Base-by-base conservation (phyloP, 2,797 vertebrate species). In the Pseudochromis fuscus region DNA sequence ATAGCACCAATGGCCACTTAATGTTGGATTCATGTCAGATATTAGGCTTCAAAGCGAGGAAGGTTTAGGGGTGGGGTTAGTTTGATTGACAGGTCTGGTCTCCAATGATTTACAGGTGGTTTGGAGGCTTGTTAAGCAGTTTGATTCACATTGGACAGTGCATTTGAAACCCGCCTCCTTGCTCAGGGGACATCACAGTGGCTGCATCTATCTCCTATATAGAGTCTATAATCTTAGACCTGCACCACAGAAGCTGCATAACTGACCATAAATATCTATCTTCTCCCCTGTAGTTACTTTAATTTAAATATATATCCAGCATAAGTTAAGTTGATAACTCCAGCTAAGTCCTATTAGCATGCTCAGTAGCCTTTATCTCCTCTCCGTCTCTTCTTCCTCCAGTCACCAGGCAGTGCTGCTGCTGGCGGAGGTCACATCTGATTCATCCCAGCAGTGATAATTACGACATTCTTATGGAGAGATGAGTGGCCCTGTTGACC, bases 391-490 rank as follows among this genome's bases (percentile, higher is more conserved):
- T 24, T 64, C 71, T 23, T 33, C 55, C 72, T 71, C 46, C 45
- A 59, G 74, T 71, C 62, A 66, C 69, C 58, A 46, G 65, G 61
- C 30, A 0, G 75, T 35, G 70, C 56, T 37, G 57, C 57, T 42
- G 58, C 53, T 63, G 59, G 33, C n/a, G 33, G 62, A 82, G 82
- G 73, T 88, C 85, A 84, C 85, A 60, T 77, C 77, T 42, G 5
- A 65, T 75, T 81, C 85, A 58, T 80, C 72, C 79, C 82, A 38
- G 62, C 72, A 52, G 67, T 67, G 76, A 81, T 88, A 89, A 91
- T 93, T 89, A 91, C 31, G 68, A 83, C 84, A 55, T 76, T 79
- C 73, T 81, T 72, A 85, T 37, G 68, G 81, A 86, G 79, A 66
- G 77, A 87, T 57, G 77, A 87, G 75, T 53, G 60, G 67, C 61